Conservation (phyloP, 2,888 invertebrate species). For the Metacarcinus magister region DNA sequence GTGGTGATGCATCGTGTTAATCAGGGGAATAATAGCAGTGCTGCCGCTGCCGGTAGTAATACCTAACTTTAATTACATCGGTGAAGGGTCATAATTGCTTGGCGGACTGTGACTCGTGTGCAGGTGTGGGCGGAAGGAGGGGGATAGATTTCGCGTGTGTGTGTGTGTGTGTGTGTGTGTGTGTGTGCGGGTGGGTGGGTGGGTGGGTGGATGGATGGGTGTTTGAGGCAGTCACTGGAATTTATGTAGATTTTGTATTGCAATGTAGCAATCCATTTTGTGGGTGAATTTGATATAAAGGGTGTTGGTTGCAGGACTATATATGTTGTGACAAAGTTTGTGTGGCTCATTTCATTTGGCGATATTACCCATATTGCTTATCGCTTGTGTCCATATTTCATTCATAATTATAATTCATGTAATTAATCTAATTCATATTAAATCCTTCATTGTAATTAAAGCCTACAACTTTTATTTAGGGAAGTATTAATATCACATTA, state of each 20-base stretch:
- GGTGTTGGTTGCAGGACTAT: background rate
- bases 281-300: background rate
- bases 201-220: too few species aligned
- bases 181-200: too few species aligned
- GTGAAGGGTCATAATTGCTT: background rate
- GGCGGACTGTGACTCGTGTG: background rate
- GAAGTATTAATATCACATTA: background rate
- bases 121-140: background rate
- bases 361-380: background rate
- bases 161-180: too few species aligned
- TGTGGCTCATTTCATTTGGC: background rate
- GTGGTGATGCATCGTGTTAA: background rate
- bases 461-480: background rate
- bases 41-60: background rate
- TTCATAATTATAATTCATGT: background rate
- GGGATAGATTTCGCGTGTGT: background rate
- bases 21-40: slow-evolving; percentile 8
- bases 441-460: background rate
- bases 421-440: background rate
- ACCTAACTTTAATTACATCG: background rate
- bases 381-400: background rate
- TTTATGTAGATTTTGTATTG: background rate
- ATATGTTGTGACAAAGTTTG: background rate
- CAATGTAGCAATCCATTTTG: background rate
- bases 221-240: background rate